phyloP scores from a whole-genome alignment of 2,888 invertebrate genomes.

The Spodoptera picta region DNA sequence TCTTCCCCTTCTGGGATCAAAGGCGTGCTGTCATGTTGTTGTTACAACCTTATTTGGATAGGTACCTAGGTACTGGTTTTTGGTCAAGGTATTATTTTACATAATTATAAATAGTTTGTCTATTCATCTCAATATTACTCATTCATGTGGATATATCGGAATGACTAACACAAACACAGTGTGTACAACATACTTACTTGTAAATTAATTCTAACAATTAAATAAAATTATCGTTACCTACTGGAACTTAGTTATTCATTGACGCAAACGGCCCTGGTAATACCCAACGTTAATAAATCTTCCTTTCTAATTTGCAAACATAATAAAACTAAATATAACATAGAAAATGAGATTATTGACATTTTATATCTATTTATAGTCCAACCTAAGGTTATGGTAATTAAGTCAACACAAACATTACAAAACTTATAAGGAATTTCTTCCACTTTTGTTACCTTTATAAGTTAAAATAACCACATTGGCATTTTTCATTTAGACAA shows the following conservation, averaged over 20 bases:
- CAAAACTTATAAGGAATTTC: too few species aligned
- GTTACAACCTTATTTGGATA: too few species aligned
- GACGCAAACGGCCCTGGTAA: conserved; percentile 68
- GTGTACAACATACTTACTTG: conserved; percentile 11
- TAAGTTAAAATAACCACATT: too few species aligned
- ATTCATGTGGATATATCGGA: conserved; percentile 6
- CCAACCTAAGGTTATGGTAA: background rate
- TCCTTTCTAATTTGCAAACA: conserved; percentile 54
- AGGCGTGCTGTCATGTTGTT: too few species aligned
- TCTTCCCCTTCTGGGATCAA: too few species aligned
- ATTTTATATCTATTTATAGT: conserved; percentile 14
- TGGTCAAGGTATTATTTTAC: too few species aligned
- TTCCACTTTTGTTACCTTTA: too few species aligned
- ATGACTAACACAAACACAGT: conserved; percentile 28
- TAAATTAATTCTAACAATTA: conserved; percentile 40
- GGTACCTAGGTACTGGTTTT: too few species aligned
- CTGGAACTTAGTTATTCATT: conserved; percentile 46
- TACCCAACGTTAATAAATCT: conserved; percentile 59
- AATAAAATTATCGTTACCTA: conserved; percentile 21
- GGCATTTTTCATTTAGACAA: too few species aligned
- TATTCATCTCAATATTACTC: conserved; percentile 2
- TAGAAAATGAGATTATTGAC: conserved; percentile 26
- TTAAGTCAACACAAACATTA: too few species aligned
- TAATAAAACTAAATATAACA: conserved; percentile 17
- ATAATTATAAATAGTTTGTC: too few species aligned